Base-by-base conservation (phyloP, 2,888 invertebrate species). In the Gastracanthus pulcherrimus region DNA sequence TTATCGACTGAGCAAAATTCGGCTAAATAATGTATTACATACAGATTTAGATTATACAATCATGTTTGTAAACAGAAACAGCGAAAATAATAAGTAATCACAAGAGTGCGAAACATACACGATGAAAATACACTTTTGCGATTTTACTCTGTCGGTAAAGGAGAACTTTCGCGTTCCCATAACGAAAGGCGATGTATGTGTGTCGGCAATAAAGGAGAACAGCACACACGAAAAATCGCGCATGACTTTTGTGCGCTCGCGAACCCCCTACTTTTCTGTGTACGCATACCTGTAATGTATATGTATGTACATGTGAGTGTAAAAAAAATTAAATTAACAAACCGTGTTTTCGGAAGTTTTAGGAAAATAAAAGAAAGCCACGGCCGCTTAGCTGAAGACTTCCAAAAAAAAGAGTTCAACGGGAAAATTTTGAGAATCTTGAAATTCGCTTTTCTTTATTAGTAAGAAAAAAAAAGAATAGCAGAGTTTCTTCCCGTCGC, bases 231-330 rank as follows among this genome's bases (percentile, higher is more conserved):
- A 38, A 36, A 19, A 31, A 16, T 34, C 19, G 31, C 26, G 72
- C 23, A 23, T 26, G 31, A 60, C 31, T 75, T 51, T 75, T 26
- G 64, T 26, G 64, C 34, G 75, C 36, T 51, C 26, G n/a, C n/a
- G 64, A n/a, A 62, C 34, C 64, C 66, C 38, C 23, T 67, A 79
- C 45, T 74, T 60, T 31, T 67, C 34, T 66, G 79, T 79, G 67
- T 79, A 67, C 74, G 48, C 67, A 74, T 79, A 74, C 67, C 34
- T 79, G 58, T 79, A 74, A 79, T 71, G 64, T 78, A 66, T 75
- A 81, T 70, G 29, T 76, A 81, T 60, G 58, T 80, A 77, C 62
- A 77, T 74, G 41, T 62, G n/a, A 80, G 29, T 80, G 72, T 76
- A 74, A 67, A 72, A 74, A 64, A 64, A 72, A 79, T 38, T 72